phyloP scores from a whole-genome alignment of 2,113 vertebrate genomes.

The Bufo gargarizans region DNA sequence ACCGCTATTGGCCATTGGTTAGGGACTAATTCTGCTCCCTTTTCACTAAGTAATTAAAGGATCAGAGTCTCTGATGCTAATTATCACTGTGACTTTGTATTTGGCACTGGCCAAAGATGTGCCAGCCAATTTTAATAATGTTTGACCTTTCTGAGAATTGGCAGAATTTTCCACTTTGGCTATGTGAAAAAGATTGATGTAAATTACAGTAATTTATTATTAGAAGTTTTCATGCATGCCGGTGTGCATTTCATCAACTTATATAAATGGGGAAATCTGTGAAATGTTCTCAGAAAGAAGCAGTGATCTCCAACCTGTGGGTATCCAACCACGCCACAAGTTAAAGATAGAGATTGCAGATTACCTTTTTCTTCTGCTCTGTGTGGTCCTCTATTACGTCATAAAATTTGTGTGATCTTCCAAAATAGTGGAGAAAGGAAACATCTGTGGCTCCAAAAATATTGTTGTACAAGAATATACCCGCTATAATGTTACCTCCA shows the following conservation, averaged over 20 bases:
- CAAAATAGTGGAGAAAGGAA: no score
- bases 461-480: no score
- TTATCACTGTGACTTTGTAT: neutral
- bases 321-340: neutral
- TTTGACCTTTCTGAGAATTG: conserved; percentile 10
- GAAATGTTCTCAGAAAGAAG: neutral
- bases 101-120: neutral
- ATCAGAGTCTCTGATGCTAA: neutral
- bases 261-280: no score
- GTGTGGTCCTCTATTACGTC: no score
- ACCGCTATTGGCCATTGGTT: no score
- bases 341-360: no score
- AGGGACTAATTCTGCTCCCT: neutral
- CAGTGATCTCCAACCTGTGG: neutral
- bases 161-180: neutral
- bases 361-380: no score
- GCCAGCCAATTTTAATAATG: neutral
- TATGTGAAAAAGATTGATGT: neutral
- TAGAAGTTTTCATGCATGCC: neutral
- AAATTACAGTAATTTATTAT: neutral
- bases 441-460: no score
- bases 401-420: no score
- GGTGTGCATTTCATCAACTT: neutral
- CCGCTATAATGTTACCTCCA: neutral
- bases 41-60: neutral